Conservation (phyloP, 2,113 vertebrate species). For the Microtus oregoni region DNA sequence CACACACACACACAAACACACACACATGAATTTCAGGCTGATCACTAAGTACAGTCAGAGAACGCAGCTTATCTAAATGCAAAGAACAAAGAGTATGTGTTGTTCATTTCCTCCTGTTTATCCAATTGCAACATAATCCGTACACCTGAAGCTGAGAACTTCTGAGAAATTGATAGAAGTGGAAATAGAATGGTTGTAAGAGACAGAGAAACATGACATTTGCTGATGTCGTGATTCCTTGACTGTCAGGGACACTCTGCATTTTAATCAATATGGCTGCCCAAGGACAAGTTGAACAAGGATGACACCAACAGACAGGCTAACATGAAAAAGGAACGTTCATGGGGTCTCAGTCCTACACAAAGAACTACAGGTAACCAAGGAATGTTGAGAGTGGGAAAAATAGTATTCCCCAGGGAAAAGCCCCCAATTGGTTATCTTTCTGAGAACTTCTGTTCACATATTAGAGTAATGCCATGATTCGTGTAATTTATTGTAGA, state of each 20-base stretch:
- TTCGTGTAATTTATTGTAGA: not conserved
- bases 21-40: not conserved
- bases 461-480: not conserved
- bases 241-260: not conserved
- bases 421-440: not conserved
- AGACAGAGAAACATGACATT: not conserved
- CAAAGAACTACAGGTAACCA: not conserved
- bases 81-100: not conserved
- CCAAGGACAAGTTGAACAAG: not conserved
- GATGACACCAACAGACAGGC: not conserved
- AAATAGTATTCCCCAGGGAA: not conserved
- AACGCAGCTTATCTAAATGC: not conserved
- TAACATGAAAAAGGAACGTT: not conserved
- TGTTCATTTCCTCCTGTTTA: not conserved
- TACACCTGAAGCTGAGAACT: not conserved
- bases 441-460: not conserved
- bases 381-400: not conserved
- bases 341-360: not conserved
- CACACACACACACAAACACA: not conserved
- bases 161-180: not conserved
- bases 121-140: not conserved
- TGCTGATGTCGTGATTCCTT: not conserved
- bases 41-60: not conserved
- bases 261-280: not conserved
- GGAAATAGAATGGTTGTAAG: not conserved